A percentile compares a stretch with the other conserved stretches of the same genome.
These are phyloP conservation scores for Rissa tridactyla DNA, from an alignment of 2,113 vertebrate genomes.

Conservation along the genomic window DNA sequence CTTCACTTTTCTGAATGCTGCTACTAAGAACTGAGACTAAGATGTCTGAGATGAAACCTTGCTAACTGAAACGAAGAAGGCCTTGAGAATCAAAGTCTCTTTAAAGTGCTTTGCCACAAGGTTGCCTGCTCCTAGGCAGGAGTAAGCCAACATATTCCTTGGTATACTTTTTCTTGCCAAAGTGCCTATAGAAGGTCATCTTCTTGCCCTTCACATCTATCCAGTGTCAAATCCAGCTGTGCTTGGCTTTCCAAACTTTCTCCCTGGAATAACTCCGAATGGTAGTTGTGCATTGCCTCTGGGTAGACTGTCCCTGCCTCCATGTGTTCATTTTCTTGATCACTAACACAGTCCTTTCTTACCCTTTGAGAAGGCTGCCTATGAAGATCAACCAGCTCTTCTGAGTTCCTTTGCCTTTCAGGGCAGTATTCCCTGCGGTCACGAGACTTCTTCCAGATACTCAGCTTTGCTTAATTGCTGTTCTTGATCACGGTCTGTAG, in stretches of 20 bases:
- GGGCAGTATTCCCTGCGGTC: neutral
- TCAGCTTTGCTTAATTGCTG: neutral
- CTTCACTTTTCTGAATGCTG: neutral
- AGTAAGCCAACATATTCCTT: neutral
- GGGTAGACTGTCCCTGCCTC: neutral
- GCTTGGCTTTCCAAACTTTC: neutral
- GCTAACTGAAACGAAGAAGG: fast-evolving
- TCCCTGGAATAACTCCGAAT: neutral
- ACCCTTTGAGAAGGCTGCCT: neutral
- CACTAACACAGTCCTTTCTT: neutral
- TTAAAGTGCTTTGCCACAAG: neutral
- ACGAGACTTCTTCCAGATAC: neutral
- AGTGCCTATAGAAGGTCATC: neutral
- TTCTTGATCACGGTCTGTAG: neutral
- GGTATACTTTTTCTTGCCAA: neutral
- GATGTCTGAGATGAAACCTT: neutral
- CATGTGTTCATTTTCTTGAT: neutral
- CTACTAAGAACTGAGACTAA: neutral
- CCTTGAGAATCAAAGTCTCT: neutral
- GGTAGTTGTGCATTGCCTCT: neutral
- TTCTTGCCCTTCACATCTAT: neutral
- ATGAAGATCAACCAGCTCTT: neutral
- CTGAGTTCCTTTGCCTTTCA: neutral
- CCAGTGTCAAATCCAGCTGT: neutral
- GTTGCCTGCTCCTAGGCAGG: neutral